Base-by-base conservation (phyloP, 2,797 vertebrate genomes). In the Meda fulgida region DNA sequence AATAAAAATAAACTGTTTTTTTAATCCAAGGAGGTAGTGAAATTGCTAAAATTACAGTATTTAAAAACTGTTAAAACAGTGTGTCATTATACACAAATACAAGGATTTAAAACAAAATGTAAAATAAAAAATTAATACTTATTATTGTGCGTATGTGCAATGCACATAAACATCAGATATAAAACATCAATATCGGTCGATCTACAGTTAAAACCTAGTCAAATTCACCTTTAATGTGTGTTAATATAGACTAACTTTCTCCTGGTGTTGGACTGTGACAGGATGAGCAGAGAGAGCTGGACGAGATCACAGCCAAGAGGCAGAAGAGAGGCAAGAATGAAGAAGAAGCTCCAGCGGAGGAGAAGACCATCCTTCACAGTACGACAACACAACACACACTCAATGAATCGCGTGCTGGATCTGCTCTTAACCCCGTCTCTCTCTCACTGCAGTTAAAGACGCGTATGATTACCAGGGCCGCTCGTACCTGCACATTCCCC, bases 381-480 rank as follows among this genome's bases (percentile, higher is more conserved):
- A 96, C 88, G 73, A 21, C 51, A 21, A 1, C 46, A 1, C 29
- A 3, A 21, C 58, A 38, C 1, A 13, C 23, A 1, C 0, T 0
- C 29, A 0, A 0, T 13, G 6, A 23, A 2, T 14, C 10, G 2
- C 16, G 36, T 34, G 16, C 31, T 18, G 0, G 46, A 5, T 66
- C 53, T 55, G n/a, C 31, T 60, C 31, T 14, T 38, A 29, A 51
- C 21, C 5, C 48, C 1, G 14, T 51, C 16, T 34, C 34, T 34
- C 34, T 34, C 13, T 36, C 48, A 67, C 14, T 10, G 84, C 91
- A 99, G 98, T 99, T 91, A 99, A 99, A 94, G 98, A 99, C 87
- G 98, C 98, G 95, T 99, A 97, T 83, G 98, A 99, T 93, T 99
- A 99, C 90, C 98, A 99, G 91, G 98, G 98, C 65, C 96, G 98